Evolutionary conservation across 1,140 invertebrate genomes (phyloP), one percentile per base, ranked within the genome.

Genomic region (Papilio polytes): DNA sequence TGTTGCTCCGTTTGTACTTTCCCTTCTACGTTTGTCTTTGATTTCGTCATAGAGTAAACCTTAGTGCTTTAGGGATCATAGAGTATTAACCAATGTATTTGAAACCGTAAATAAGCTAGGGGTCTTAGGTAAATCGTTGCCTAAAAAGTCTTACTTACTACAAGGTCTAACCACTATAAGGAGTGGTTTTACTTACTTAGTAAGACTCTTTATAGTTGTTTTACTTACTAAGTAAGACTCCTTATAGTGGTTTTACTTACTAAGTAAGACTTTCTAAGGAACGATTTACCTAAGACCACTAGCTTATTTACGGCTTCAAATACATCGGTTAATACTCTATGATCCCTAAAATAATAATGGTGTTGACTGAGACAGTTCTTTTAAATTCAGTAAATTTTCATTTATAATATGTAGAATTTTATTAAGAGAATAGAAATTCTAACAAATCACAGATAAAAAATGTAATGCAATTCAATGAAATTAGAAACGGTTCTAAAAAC

Each of bases 11-110:
- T 70, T 70, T 70, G 63, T 70, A 70, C 63, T 70, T 70, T 70
- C 63, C 63, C 13, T 70, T 70, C 22, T 70, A 70, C 13, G 20
- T 70, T 70, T 70, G 63, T 70, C 63, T 70, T 70, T 70, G 63
- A 36, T 70, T 31, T 70, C 63, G 63, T 18, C 63, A 70, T 66
- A 26, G 26, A 63, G 9, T 2, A 41, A 41, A 41, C 36, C 36
- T 63, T 63, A 10, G 9, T 12, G 12, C 22, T 22, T 20, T 63
- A 26, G 22, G 3, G 20, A 70, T 13, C 63, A 31, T 22, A 31
- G 13, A 70, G 22, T 70, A 63, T 10, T 63, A 22, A 22, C 10
- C 12, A 26, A 13, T 26, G 22, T 10, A 15, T 3, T 66, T 66
- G 2, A 13, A 26, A 22, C 20, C 59, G 4, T 26, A 26, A 66